These are phyloP conservation scores for Tenthredo mesomela DNA, from an alignment of 2,888 invertebrate species.

Conservation along the genomic window DNA sequence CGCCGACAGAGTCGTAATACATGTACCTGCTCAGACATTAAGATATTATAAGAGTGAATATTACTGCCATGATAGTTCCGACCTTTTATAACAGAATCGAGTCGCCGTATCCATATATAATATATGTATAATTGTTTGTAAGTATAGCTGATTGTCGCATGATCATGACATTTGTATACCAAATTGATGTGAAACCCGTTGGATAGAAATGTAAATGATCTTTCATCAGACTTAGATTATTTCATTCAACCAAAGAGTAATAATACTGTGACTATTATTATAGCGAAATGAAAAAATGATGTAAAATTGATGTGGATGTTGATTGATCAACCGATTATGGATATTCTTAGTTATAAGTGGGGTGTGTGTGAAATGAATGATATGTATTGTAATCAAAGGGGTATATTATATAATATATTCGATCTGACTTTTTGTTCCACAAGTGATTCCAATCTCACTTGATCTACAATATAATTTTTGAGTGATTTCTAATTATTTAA, in stretches of 20 bases:
- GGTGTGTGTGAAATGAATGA: background rate
- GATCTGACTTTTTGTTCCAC: background rate
- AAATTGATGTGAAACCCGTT: background rate
- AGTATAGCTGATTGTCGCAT: background rate
- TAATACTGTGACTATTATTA: conserved; percentile 13
- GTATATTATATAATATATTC: conserved; percentile 12
- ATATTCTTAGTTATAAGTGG: background rate
- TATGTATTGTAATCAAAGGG: background rate
- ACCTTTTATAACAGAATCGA: background rate
- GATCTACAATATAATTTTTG: background rate
- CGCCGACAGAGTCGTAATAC: conserved; percentile 15
- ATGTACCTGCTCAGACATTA: too few relatives aligned
- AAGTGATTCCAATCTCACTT: background rate
- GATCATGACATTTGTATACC: background rate
- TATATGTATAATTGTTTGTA: background rate
- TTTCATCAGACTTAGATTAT: background rate
- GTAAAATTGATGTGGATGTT: background rate
- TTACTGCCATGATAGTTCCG: background rate
- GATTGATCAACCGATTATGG: background rate
- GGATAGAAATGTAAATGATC: background rate
- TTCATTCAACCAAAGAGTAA: conserved; percentile 13
- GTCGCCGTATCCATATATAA: background rate
- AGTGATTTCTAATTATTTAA: background rate
- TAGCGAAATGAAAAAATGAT: background rate
- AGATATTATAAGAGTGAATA: background rate